Conservation (phyloP, 37 sponge, comb jelly and placozoan species). For the Tethya wilhelma region DNA sequence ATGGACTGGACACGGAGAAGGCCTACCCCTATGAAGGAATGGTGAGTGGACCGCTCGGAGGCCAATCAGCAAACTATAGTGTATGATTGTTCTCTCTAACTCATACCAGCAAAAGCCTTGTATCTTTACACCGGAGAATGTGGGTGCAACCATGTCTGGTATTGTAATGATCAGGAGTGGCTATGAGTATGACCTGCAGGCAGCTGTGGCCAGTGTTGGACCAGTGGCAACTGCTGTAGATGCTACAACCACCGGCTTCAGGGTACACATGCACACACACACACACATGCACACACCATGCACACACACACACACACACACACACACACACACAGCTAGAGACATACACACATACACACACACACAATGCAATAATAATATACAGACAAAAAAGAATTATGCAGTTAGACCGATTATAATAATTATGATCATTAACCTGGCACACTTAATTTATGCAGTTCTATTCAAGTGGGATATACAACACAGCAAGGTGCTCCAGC, state of each 20-base stretch:
- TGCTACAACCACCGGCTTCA: conserved; percentile 31
- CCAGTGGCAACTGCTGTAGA: conserved; percentile 55
- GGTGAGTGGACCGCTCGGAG: too few relatives aligned
- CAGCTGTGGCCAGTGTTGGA: conserved; percentile 50
- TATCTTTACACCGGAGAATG: conserved; percentile 10
- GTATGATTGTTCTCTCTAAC: too few relatives aligned
- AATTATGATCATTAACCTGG: background rate
- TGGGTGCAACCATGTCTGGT: conserved; percentile 43
- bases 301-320: too few relatives aligned
- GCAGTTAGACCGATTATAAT: too few relatives aligned
- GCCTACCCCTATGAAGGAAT: conserved; percentile 71
- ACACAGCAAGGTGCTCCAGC: conserved; percentile 37
- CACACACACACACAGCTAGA: too few relatives aligned
- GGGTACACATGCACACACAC: too few relatives aligned
- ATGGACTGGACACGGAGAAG: conserved; percentile 70
- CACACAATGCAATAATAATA: too few relatives aligned
- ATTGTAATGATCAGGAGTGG: conserved; percentile 43
- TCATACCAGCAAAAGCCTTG: conserved; percentile 65
- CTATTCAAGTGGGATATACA: conserved; percentile 45
- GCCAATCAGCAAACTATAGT: too few relatives aligned
- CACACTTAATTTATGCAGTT: conserved; percentile 19
- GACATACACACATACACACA: too few relatives aligned
- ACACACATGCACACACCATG: too few relatives aligned
- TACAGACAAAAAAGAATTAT: too few relatives aligned
- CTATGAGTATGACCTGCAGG: conserved; percentile 37